Percentiles rank a stretch among this genome's conserved stretches.
phyloP scores from a whole-genome alignment of 2,113 vertebrate genomes.

The Prochilodus magdalenae region DNA sequence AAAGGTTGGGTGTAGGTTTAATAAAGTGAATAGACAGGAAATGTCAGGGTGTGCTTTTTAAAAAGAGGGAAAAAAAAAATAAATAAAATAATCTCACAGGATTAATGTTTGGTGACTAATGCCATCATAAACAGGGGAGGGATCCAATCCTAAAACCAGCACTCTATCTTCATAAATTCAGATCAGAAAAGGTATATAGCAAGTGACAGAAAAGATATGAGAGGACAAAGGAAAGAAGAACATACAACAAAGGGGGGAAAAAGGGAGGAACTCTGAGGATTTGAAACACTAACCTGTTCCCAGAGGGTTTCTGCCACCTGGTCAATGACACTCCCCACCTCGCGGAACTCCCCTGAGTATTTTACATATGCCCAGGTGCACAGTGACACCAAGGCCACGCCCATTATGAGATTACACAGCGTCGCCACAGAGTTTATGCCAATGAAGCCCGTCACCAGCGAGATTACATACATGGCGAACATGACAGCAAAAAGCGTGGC shows the following conservation, averaged over 20 bases:
- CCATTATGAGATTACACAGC: conserved; percentile 92
- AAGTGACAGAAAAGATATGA: neutral
- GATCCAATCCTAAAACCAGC: neutral
- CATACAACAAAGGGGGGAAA: neutral
- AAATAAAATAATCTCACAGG: neutral
- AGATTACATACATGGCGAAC: conserved; percentile 93
- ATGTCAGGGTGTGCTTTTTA: neutral
- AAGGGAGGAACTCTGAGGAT: conserved; percentile 57
- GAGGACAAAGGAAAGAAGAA: neutral
- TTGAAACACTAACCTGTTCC: conserved; percentile 92
- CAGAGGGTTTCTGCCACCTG: conserved; percentile 93
- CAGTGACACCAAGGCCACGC: conserved; percentile 87
- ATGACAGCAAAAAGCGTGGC: conserved; percentile 96
- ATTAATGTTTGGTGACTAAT: neutral
- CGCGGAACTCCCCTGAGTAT: conserved; percentile 97
- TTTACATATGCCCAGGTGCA: conserved; percentile 96
- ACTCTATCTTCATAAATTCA: neutral
- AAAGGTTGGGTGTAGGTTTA: neutral
- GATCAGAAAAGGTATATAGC: neutral
- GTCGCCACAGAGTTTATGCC: conserved; percentile 89
- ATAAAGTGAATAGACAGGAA: neutral
- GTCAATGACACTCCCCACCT: conserved; percentile 93
- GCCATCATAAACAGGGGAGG: neutral
- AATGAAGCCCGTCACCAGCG: conserved; percentile 93
- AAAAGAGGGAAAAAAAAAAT: neutral